These are phyloP conservation scores for Goniozus legneri DNA, from an alignment of 1,140 invertebrate species.

Conservation along the genomic window DNA sequence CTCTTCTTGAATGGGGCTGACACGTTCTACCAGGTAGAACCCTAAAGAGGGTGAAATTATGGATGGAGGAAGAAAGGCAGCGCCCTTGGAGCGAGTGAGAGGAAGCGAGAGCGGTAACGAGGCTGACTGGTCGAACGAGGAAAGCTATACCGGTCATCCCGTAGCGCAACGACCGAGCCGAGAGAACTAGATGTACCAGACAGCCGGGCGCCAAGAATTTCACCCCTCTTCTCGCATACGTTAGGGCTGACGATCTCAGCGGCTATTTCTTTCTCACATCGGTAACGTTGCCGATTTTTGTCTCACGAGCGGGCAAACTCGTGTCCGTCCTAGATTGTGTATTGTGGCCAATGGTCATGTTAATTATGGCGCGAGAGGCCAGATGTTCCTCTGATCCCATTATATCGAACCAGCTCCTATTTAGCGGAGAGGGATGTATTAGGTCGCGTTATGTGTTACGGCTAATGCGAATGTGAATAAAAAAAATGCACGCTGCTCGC, in stretches of 20 bases:
- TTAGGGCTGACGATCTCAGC: slow-evolving; percentile 16
- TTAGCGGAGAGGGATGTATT: too few species aligned
- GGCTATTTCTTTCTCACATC: too few species aligned
- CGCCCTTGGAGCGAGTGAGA: slow-evolving; percentile 23
- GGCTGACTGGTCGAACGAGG: slow-evolving; percentile 24
- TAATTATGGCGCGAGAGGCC: background rate
- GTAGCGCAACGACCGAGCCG: slow-evolving; percentile 29
- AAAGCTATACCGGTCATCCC: slow-evolving; percentile 31
- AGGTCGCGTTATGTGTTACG: too few species aligned
- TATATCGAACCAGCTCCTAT: too few species aligned
- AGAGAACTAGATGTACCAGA: slow-evolving; percentile 42
- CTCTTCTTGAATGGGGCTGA: slow-evolving; percentile 24
- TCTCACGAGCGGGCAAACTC: too few species aligned
- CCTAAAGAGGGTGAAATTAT: slow-evolving; percentile 2
- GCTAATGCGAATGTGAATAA: background rate
- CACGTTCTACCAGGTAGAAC: slow-evolving; percentile 5
- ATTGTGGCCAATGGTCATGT: background rate
- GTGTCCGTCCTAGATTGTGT: too few species aligned
- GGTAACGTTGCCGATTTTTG: too few species aligned
- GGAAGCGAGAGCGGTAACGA: too few species aligned
- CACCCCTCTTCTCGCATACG: slow-evolving; percentile 25
- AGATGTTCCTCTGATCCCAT: background rate
- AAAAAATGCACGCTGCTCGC: background rate
- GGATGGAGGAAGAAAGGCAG: slow-evolving; percentile 9
- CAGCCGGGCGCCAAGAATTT: slow-evolving; percentile 41